These are phyloP conservation scores for Gallinago solitaria DNA, from an alignment of 2,797 vertebrate genomes.

Conservation along the genomic window DNA sequence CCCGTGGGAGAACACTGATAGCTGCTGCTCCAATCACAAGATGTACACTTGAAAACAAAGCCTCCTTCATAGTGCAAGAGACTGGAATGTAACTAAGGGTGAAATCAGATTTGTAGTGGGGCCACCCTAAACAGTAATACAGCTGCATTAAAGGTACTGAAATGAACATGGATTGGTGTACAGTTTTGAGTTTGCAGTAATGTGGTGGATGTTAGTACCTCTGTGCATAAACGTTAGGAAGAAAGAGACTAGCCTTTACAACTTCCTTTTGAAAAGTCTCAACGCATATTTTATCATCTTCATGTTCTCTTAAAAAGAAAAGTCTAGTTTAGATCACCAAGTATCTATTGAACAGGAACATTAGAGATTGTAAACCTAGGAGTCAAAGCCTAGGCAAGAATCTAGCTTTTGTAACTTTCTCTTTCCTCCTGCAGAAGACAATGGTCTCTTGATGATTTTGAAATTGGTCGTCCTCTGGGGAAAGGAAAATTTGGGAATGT, in stretches of 20 bases:
- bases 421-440: constrained; percentile 79
- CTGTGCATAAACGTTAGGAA: neutral
- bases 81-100: neutral
- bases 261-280: neutral
- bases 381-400: neutral
- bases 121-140: neutral
- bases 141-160: neutral
- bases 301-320: neutral
- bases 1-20: neutral
- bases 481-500: constrained; percentile 99
- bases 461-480: constrained; percentile 94
- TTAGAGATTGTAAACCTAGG: neutral
- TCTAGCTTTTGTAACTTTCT: neutral
- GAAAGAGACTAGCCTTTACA: neutral
- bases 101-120: neutral
- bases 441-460: constrained; percentile 95
- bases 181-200: neutral
- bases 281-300: neutral
- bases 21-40: neutral
- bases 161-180: neutral
- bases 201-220: neutral
- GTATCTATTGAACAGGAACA: neutral
- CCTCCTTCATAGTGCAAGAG: neutral
- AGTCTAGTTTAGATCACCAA: neutral
- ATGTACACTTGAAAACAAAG: neutral